phyloP scores from a whole-genome alignment of 2,888 invertebrate genomes.

The Amblyteles armatorius region DNA sequence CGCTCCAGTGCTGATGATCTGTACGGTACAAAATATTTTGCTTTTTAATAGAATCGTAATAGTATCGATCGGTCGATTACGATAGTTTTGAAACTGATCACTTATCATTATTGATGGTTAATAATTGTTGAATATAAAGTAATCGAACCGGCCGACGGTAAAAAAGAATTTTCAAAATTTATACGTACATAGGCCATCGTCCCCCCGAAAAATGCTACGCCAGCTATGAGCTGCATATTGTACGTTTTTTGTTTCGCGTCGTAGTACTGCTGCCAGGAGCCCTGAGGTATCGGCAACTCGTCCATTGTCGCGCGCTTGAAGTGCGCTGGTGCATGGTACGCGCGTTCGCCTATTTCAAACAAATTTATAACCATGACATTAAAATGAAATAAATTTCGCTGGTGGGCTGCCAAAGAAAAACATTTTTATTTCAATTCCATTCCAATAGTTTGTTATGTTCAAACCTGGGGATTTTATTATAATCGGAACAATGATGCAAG shows the following conservation, averaged over 20 bases:
- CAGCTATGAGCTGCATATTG: slow-evolving; percentile 88
- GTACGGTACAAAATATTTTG: not conserved
- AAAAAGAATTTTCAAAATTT: not conserved
- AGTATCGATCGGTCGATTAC: not conserved
- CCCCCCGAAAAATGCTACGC: slow-evolving; percentile 83
- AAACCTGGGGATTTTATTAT: not conserved
- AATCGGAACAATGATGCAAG: not conserved
- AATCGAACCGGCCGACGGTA: not conserved
- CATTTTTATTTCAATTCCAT: too few relatives aligned
- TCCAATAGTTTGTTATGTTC: not conserved
- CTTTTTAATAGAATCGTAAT: not conserved
- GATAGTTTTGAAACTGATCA: not conserved
- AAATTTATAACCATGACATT: not conserved
- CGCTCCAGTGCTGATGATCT: slow-evolving; percentile 49
- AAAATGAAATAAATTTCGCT: not conserved
- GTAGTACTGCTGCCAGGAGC: slow-evolving; percentile 91
- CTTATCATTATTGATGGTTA: not conserved
- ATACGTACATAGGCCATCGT: slow-evolving; percentile 85
- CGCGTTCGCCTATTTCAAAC: slow-evolving; percentile 69
- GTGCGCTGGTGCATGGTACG: slow-evolving; percentile 64
- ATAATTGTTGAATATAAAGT: not conserved
- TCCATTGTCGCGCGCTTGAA: slow-evolving; percentile 87
- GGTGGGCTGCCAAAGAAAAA: too few relatives aligned
- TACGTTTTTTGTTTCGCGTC: slow-evolving; percentile 89
- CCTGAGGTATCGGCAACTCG: slow-evolving; percentile 91